phyloP scores from a whole-genome alignment of 2,888 invertebrate genomes.

The Oscheius onirici region DNA sequence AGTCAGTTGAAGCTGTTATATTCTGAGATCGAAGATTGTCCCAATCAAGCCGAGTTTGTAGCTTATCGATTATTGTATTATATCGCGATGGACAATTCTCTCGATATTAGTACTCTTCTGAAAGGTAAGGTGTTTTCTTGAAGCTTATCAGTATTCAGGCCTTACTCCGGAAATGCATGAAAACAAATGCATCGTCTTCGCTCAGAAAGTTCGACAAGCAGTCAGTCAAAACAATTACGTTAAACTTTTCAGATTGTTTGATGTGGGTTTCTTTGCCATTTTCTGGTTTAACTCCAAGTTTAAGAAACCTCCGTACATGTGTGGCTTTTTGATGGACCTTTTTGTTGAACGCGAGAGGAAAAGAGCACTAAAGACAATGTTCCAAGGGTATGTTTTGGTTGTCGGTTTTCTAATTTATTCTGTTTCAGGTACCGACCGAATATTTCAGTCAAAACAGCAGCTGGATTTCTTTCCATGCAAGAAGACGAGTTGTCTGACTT shows the following conservation, averaged over 20 bases:
- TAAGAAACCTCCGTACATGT: constrained; percentile 90
- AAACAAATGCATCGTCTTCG: constrained; percentile 73
- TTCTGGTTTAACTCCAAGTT: constrained; percentile 74
- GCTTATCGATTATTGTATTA: constrained; percentile 96
- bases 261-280: constrained; percentile 29
- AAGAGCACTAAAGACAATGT: constrained; percentile 87
- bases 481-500: constrained; percentile 85
- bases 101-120: constrained; percentile 93
- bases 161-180: constrained; percentile 64
- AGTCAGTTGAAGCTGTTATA: constrained; percentile 96
- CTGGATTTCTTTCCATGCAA: constrained; percentile 87
- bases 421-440: constrained; percentile 81
- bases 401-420: neutral
- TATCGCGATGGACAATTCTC: constrained; percentile 94
- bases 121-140: constrained; percentile 73
- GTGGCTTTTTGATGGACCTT: constrained; percentile 96
- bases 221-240: constrained; percentile 93
- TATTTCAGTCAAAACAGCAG: constrained; percentile 86
- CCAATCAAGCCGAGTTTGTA: constrained; percentile 88
- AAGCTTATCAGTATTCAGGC: constrained; percentile 34
- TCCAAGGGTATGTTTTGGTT: constrained; percentile 91
- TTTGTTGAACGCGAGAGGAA: constrained; percentile 94
- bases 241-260: constrained; percentile 88
- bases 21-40: constrained; percentile 66
- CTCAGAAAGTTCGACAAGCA: constrained; percentile 87